Evolutionary conservation across 2,797 vertebrate species (phyloP).

Genomic region (Hypotaenidia okinawae): DNA sequence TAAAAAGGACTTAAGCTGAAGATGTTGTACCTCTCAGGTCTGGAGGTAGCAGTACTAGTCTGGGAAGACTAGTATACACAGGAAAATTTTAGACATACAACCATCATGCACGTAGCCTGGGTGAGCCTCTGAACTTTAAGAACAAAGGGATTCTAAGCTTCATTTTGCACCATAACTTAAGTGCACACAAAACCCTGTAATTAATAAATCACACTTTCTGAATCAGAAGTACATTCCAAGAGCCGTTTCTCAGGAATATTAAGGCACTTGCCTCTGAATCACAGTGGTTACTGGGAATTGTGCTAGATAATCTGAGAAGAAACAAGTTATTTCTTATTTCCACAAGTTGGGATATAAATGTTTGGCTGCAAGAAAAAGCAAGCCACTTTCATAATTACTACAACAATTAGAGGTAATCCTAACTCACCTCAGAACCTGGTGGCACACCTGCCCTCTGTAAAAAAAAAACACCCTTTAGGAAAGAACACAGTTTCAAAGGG

Average conservation of each 20-base stretch:
- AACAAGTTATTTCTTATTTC: slow-evolving; percentile 40
- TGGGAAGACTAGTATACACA: background rate
- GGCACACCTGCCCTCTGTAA: background rate
- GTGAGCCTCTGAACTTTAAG: background rate
- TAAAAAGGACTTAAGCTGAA: background rate
- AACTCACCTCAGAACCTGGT: background rate
- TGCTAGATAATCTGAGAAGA: background rate
- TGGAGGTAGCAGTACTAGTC: background rate
- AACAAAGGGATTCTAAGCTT: slow-evolving; percentile 16
- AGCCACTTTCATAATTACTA: background rate
- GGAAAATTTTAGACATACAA: background rate
- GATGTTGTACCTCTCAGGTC: background rate
- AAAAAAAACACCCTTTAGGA: background rate
- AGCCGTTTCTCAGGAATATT: slow-evolving; percentile 8
- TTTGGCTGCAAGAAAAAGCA: slow-evolving; percentile 6
- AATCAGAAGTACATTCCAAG: slow-evolving; percentile 25
- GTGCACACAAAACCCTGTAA: background rate
- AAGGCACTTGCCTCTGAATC: slow-evolving; percentile 22
- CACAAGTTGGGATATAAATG: background rate
- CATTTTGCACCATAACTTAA: background rate
- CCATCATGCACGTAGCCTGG: background rate
- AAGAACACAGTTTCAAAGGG: background rate
- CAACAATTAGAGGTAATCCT: background rate
- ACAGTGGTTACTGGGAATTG: background rate
- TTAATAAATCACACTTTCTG: slow-evolving; percentile 44